Percentiles rank a stretch among this genome's conserved stretches.
phyloP scores from a whole-genome alignment of 2,113 vertebrate species.

The Dissostichus mawsoni region DNA sequence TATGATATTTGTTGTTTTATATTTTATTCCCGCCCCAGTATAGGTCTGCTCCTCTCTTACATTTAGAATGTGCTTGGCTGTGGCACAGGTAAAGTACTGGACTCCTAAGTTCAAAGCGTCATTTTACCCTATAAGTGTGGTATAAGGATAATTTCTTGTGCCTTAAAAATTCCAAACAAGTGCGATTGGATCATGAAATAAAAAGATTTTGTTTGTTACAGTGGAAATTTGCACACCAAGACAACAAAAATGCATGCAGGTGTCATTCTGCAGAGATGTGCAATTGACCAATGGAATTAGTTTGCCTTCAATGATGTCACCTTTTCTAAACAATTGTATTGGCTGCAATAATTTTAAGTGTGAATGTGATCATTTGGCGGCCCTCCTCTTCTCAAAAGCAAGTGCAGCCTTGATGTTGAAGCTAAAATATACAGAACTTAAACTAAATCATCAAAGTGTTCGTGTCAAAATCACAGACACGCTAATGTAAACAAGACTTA shows the following conservation, averaged over 20 bases:
- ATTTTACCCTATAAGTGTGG: background rate
- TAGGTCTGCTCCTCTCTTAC: conserved; percentile 16
- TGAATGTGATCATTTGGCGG: background rate
- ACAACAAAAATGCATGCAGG: background rate
- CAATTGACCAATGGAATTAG: background rate
- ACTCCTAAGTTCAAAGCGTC: background rate
- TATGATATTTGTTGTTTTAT: conserved; percentile 2
- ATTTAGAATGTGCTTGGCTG: conserved; percentile 4
- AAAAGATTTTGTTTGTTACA: background rate
- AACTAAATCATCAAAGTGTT: background rate
- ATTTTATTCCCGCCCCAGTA: background rate
- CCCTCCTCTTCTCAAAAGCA: background rate
- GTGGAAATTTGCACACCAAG: background rate
- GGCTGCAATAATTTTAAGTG: conserved; percentile 7
- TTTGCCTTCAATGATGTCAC: background rate
- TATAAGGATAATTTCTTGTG: background rate
- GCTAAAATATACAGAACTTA: background rate
- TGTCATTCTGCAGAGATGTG: conserved; percentile 5
- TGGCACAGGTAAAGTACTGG: conserved; percentile 4
- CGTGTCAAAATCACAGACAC: background rate
- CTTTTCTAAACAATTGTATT: background rate
- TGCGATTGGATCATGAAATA: conserved; percentile 35
- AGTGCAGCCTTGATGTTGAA: background rate
- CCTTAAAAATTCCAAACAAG: conserved; percentile 55
- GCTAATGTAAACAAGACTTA: background rate